Conservation (phyloP, 1,140 invertebrate genomes). For the Ceratina calcarata region DNA sequence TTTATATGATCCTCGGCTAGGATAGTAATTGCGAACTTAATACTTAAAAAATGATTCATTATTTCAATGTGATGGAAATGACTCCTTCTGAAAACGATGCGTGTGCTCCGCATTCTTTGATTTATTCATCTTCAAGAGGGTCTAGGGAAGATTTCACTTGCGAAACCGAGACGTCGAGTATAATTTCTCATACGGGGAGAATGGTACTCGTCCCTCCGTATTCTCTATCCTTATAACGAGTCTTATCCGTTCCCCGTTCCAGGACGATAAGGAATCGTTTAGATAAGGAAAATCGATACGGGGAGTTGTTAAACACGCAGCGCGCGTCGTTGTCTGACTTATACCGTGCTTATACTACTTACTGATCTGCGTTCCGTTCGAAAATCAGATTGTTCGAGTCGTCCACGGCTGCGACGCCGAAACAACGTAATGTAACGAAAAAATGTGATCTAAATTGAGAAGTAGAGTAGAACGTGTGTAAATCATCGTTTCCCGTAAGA, state of each 20-base stretch:
- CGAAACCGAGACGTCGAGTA: too few species aligned
- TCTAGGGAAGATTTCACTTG: too few species aligned
- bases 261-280: constrained; percentile 35
- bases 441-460: too few species aligned
- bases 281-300: constrained; percentile 40
- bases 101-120: too few species aligned
- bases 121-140: too few species aligned
- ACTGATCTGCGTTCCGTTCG: background rate
- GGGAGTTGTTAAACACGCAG: constrained; percentile 4
- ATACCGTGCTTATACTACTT: constrained; percentile 12
- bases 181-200: background rate
- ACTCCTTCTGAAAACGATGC: too few species aligned
- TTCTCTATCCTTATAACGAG: background rate
- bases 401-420: too few species aligned
- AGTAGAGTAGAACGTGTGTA: too few species aligned
- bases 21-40: constrained; percentile 20
- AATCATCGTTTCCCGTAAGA: too few species aligned
- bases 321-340: constrained; percentile 2
- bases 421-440: too few species aligned
- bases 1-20: constrained; percentile 29
- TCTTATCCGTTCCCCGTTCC: constrained; percentile 20
- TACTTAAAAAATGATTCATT: constrained; percentile 27
- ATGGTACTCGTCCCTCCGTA: background rate
- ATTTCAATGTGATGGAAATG: too few species aligned
- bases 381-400: too few species aligned